Base-by-base conservation (phyloP, 1,140 invertebrate species). In the Cheumatopsyche charites region DNA sequence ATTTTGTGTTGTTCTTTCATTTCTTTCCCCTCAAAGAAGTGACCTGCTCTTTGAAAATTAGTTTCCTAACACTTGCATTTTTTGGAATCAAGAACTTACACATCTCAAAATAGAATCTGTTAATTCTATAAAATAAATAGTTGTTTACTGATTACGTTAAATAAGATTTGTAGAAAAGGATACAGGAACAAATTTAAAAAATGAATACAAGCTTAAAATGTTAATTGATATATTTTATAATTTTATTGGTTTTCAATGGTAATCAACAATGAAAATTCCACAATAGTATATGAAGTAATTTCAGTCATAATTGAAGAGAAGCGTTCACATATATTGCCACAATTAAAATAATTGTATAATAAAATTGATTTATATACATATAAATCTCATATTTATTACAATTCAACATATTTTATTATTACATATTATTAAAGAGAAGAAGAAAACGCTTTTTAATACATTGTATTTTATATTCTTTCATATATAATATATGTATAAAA, bases 1-100 rank as follows among this genome's bases (percentile, higher is more conserved):
- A 63, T 26, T 17, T 62, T 58, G n/a, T 61, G 26, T 68, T 72
- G 67, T 68, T 47, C 45, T 66, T 43, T 66, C 17, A 5, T 19
- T 58, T 49, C 4, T 21, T 15, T 15, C 47, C 5, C 47, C 13
- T 49, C 29, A n/a, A n/a, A n/a, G n/a, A n/a, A n/a, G 29, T 36
- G 9, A 3, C 29, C 9, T 36, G 9, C 29, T 36, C 29, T n/a
- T n/a, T n/a, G n/a, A n/a, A n/a, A n/a, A n/a, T n/a, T n/a, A n/a
- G n/a, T n/a, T n/a, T n/a, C n/a, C n/a, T n/a, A n/a, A n/a, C n/a
- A n/a, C n/a, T n/a, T n/a, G n/a, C n/a, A n/a, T n/a, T n/a, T n/a
- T n/a, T n/a, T n/a, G n/a, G n/a, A n/a, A n/a, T n/a, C n/a, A n/a
- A n/a, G n/a, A n/a, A n/a, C n/a, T n/a, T n/a, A n/a, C n/a, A n/a